Base-by-base conservation (phyloP, 1,140 invertebrate genomes). In the Leptonema lineaticorne region DNA sequence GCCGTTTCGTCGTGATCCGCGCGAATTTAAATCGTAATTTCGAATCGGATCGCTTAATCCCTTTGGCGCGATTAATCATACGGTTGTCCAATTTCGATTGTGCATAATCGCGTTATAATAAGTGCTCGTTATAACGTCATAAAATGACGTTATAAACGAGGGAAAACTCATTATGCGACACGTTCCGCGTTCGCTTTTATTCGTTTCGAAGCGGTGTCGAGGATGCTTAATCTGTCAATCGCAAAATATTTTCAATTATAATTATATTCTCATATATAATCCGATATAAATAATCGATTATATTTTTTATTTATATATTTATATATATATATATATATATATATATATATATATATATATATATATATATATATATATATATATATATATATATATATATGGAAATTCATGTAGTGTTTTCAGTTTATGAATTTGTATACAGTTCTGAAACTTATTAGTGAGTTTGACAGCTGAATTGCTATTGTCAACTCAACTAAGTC, bases 81-180 rank as follows among this genome's bases (percentile, higher is more conserved):
- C 50, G 22, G 22, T 53, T 53, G 37, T 53, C 50, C 20, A 24
- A 26, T 53, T 53, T 53, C 50, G 50, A 26, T 24, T n/a, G 22
- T 26, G 8, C 22, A 53, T 24, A 24, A 26, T 53, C 50, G 50
- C 24, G 22, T 53, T 53, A 26, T 20, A 53, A 3, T 7, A 53
- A n/a, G n/a, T 26, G 6, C 20, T 18, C n/a, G 37, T 16, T n/a
- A 45, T n/a, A n/a, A 45, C 37, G 37, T 45, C 37, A 45, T n/a
- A 45, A 9, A 45, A 45, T 45, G 37, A 45, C 37, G 16, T 45
- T n/a, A 45, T 45, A n/a, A n/a, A 3, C 37, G 16, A n/a, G n/a
- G n/a, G n/a, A n/a, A n/a, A n/a, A n/a, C n/a, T n/a, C n/a, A 16
- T 45, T 45, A 2, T 45, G 37, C 37, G 37, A 9, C 11, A 45